These are phyloP conservation scores for Diogma glabrata DNA, from an alignment of 2,888 invertebrate genomes.

Conservation along the genomic window DNA sequence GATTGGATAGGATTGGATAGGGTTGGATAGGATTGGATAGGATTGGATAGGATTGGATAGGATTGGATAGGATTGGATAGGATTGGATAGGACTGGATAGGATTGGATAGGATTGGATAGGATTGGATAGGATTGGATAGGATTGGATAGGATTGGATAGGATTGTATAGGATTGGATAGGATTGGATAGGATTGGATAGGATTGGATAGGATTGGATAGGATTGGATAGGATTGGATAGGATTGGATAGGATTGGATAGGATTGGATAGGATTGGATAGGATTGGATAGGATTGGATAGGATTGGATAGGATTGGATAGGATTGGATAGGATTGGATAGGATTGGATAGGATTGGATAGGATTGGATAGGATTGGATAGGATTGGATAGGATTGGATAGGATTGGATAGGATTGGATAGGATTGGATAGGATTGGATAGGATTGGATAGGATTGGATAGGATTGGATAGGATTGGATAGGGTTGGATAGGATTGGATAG, in stretches of 20 bases:
- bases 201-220: neutral
- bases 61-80: neutral
- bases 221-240: neutral
- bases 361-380: neutral
- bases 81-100: neutral
- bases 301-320: neutral
- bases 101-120: neutral
- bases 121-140: neutral
- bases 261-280: neutral
- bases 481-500: neutral
- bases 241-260: neutral
- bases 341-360: neutral
- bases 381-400: neutral
- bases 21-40: neutral
- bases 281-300: neutral
- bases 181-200: neutral
- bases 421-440: neutral
- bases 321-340: neutral
- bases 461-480: neutral
- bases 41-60: neutral
- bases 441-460: neutral
- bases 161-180: neutral
- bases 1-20: neutral
- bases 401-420: neutral
- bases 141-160: neutral